These are phyloP conservation scores for Anadara kagoshimensis DNA, from an alignment of 1,140 invertebrate species.

Conservation along the genomic window DNA sequence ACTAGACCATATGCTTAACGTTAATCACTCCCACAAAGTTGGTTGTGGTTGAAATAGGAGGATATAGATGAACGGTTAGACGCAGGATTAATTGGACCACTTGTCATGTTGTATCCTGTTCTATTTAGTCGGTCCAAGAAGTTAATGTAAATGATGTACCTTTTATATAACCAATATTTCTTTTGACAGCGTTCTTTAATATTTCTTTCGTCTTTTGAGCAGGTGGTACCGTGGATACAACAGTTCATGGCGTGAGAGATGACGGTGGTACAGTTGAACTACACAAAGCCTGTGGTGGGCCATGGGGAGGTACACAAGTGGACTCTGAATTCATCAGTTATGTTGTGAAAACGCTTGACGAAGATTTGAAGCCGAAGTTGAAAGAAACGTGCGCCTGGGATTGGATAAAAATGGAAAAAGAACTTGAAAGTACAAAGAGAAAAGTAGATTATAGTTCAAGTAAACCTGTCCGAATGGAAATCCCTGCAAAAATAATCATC, in stretches of 20 bases:
- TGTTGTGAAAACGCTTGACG: constrained; percentile 28
- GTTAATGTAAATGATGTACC: too few species aligned
- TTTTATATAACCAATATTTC: too few species aligned
- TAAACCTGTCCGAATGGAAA: neutral
- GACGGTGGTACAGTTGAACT: constrained; percentile 29
- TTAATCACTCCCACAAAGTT: too few species aligned
- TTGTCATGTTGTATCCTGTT: too few species aligned
- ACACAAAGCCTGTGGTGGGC: constrained; percentile 37
- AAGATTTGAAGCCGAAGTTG: constrained; percentile 3
- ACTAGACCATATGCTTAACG: too few species aligned
- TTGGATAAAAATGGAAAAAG: constrained; percentile 3
- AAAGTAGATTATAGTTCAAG: neutral
- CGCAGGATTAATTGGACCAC: too few species aligned
- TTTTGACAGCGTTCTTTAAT: too few species aligned
- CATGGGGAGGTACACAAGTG: constrained; percentile 44
- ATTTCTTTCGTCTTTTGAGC: too few species aligned
- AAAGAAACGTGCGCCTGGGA: neutral
- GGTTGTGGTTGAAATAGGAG: too few species aligned
- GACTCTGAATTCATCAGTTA: constrained; percentile 31
- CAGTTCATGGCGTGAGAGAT: constrained; percentile 29
- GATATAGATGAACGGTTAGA: too few species aligned
- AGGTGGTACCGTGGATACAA: constrained; percentile 49
- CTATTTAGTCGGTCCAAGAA: too few species aligned
- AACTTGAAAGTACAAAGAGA: constrained; percentile 12
- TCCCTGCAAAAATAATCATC: neutral